Evolutionary conservation across 2,888 invertebrate species (phyloP), one percentile per base, ranked within the genome.

Genomic region (Phyllotreta cruciferae): DNA sequence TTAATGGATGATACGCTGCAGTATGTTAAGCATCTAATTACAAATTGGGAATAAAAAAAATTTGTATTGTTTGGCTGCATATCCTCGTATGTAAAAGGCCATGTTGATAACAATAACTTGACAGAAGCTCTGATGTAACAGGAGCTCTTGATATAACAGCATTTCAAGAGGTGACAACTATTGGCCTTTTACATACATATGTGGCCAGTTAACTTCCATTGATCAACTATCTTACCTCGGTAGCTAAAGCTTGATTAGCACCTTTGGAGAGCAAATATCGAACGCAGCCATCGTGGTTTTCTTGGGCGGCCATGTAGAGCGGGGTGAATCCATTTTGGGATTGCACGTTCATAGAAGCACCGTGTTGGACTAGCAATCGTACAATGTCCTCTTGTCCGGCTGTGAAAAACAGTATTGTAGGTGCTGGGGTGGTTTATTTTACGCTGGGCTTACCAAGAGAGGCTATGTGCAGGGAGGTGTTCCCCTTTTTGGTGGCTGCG

Each of bases 261-360:
- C 95, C 96, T 78, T 95, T 94, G 38, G 91, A 87, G 60, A 98
- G 84, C 63, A 98, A 85, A 83, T 93, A 92, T 78, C 93, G 91
- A 69, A 99, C 98, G 73, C 96, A 95, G 6, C 87, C 88, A 66
- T 96, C 96, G 78, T 98, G 96, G 80, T 96, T 96, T 81, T 97
- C 97, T 83, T 97, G 98, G 7, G 98, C 96, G 3, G 97, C 97
- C 98, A 98, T 98, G 81, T 98, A 98, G 47, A 99, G 85, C 0
- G 98, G 98, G 0, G 98, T 98, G 83, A 98, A 99, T 47, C 98
- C 98, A 79, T 95, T 97, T 71, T 95, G 91, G 0, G 95, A 95
- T 81, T 98, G 98, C 9, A 96, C 94, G 82, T 99, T 99, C 73
- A 98, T 93, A 77, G 93, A 91, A 73, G 98, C 98, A 73, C 93